phyloP scores from a whole-genome alignment of 2,113 vertebrate genomes.

The Orientallactaga bullata region DNA sequence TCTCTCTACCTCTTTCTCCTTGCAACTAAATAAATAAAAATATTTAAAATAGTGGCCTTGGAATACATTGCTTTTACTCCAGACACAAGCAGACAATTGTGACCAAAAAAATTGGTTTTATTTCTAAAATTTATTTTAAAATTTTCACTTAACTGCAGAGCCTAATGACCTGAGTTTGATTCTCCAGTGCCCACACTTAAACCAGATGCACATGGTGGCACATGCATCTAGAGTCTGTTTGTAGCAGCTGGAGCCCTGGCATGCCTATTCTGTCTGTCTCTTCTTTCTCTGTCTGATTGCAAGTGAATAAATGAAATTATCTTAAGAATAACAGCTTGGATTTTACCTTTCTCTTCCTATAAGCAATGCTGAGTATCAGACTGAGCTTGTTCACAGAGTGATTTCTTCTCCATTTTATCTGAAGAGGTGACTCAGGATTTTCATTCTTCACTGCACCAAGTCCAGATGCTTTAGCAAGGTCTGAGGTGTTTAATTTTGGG shows the following conservation, averaged over 20 bases:
- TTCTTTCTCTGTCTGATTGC: too few relatives aligned
- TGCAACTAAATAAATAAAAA: too few relatives aligned
- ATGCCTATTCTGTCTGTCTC: too few relatives aligned
- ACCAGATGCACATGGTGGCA: too few relatives aligned
- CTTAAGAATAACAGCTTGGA: neutral
- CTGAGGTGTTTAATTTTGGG: neutral
- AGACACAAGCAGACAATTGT: neutral
- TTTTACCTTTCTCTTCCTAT: neutral
- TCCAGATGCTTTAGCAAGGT: slow-evolving; percentile 20
- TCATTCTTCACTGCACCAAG: neutral
- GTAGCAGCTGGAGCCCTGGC: too few relatives aligned
- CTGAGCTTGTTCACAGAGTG: neutral
- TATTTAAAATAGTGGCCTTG: too few relatives aligned
- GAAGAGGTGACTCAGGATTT: neutral
- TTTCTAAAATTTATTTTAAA: neutral
- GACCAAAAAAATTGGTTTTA: neutral
- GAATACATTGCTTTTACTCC: neutral
- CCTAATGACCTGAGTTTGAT: too few relatives aligned
- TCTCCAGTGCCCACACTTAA: too few relatives aligned
- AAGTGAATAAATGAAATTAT: too few relatives aligned
- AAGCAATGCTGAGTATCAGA: neutral
- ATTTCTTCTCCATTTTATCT: neutral
- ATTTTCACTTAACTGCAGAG: neutral
- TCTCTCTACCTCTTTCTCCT: too few relatives aligned
- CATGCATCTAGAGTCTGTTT: too few relatives aligned